Evolutionary conservation across 64 coral and sea anemone species (phyloP), one percentile per base, ranked within the genome.

Genomic region (Astreopora myriophthalma): DNA sequence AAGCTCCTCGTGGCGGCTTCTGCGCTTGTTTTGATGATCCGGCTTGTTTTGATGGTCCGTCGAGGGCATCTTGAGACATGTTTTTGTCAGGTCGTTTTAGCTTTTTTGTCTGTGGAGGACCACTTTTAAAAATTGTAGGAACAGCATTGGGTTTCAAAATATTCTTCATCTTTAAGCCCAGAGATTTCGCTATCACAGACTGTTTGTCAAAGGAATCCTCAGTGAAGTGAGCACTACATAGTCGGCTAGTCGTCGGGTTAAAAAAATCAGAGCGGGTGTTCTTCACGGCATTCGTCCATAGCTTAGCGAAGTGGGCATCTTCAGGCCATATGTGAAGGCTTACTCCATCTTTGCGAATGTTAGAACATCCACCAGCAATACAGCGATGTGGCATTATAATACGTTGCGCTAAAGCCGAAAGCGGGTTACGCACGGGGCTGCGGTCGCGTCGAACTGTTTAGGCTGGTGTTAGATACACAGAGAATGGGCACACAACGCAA

Each of bases 241-340:
- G 40, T 44, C 40, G 40, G 40, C 40, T 44, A 44, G 40, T 44
- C 40, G 40, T 44, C 40, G 40, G 40, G 40, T 44, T 44, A 44
- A 44, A 44, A 44, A 44, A 6, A 44, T 3, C 40, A 33, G 69
- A 72, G 16, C 30, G 27, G 27, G 30, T 72, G 28, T 72, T 72
- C 30, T 72, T 72, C 69, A 72, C 69, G 30, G 69, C 29, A 33
- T 17, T 72, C 69, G 29, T 72, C 33, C 69, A 72, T 72, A 72
- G 30, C 28, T 19, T 72, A 33, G 30, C 27, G 63, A 67, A 72
- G 30, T 72, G 29, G 13, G 69, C 27, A 72, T 72, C 69, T 72
- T 72, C 69, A 34, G 69, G 69, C 69, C 69, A 72, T 14, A 32
- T 72, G 30, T 72, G 69, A 35, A 72, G 69, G 69, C 69, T 72